Evolutionary conservation across 2,797 vertebrate genomes (phyloP), one percentile per base, ranked within the genome.

Genomic region (Girardinus metallicus): DNA sequence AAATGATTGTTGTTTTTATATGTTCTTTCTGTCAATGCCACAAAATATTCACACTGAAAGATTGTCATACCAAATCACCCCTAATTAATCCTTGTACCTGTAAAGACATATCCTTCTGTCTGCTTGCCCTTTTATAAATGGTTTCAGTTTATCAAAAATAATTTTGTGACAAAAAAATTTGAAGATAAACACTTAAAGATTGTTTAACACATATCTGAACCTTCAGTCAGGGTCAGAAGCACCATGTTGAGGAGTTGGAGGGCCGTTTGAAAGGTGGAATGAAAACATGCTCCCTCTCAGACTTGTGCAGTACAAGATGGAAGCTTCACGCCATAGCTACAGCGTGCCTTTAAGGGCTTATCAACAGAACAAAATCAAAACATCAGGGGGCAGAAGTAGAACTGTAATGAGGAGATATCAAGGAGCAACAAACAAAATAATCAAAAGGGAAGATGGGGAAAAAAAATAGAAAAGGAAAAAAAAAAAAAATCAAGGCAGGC

Each of bases 401-500:
- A 73, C 31, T 76, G 55, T n/a, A 83, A 64, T 36, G 31, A 73
- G 51, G 44, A 78, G 76, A 83, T 72, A 71, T 80, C 13, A 79
- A 51, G 21, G 16, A 81, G 74, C 36, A 66, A 12, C 71, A 80
- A 84, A 80, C 55, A 78, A 76, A 82, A 80, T 84, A 80, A 82
- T 53, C 84, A 73, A 82, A 80, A 78, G 21, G 36, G 13, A 72
- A 12, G 41, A n/a, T 18, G 26, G n/a, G 79, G 82, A 76, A 57
- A 75, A 77, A 44, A 76, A 51, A 26, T 10, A 3, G 9, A 26
- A 26, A 53, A 26, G 51, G 1, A 3, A 23, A 64, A 76, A 75
- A 87, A 78, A 55, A 87, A 49, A 78, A 84, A 80, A 83, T 83
- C 70, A 53, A 79, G 77, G 81, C 84, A 82, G 87, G 66, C 81